Evolutionary conservation across 2,113 vertebrate species (phyloP).

Genomic region (Barnardius zonarius): DNA sequence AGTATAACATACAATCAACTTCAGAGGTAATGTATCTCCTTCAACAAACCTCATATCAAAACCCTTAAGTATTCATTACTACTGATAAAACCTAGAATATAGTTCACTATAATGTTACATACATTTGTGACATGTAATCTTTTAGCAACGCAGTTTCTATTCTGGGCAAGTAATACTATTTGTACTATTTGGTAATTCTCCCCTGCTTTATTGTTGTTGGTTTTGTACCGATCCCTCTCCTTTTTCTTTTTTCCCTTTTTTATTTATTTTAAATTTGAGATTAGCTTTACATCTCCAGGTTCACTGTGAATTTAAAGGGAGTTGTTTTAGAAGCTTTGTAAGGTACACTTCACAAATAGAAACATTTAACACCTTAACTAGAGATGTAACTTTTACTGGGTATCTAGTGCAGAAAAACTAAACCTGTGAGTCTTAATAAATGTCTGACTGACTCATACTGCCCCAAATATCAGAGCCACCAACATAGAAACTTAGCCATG

Average conservation of each 20-base stretch:
- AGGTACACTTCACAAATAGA: neutral
- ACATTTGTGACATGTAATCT: neutral
- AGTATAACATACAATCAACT: neutral
- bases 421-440: neutral
- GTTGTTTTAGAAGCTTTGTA: neutral
- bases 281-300: neutral
- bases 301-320: neutral
- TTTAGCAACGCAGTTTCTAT: neutral
- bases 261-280: neutral
- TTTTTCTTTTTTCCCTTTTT: neutral
- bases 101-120: neutral
- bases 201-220: neutral
- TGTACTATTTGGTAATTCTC: neutral
- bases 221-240: neutral
- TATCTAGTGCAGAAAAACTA: neutral
- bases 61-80: neutral
- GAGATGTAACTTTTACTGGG: neutral
- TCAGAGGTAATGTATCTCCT: neutral
- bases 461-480: neutral
- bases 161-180: neutral
- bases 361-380: neutral
- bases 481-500: neutral
- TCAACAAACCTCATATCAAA: neutral
- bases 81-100: neutral
- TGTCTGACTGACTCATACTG: neutral